Conservation (phyloP, 2,888 invertebrate species). For the Thysanoteuthis rhombus region DNA sequence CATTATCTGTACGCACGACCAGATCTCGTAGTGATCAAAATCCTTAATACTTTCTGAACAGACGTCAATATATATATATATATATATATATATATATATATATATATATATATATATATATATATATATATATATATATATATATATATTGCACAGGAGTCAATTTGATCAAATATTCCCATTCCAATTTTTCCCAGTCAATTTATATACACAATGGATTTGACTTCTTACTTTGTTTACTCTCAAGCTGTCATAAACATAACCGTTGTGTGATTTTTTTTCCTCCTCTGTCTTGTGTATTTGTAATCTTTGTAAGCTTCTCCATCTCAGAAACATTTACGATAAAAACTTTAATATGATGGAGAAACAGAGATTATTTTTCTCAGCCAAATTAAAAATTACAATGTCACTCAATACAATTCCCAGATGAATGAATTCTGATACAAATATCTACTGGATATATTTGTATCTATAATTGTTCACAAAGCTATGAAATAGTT, state of each 20-base stretch:
- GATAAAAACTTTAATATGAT: neutral
- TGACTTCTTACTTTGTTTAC: neutral
- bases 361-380: too few relatives aligned
- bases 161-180: neutral
- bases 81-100: too few relatives aligned
- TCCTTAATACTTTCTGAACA: too few relatives aligned
- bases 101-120: conserved; percentile 12
- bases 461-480: too few relatives aligned
- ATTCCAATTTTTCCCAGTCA: neutral
- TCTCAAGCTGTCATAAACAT: neutral
- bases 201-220: neutral
- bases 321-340: neutral
- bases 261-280: neutral
- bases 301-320: neutral
- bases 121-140: neutral
- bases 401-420: neutral
- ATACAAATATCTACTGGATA: too few relatives aligned
- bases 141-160: too few relatives aligned
- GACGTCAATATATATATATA: too few relatives aligned
- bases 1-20: too few relatives aligned
- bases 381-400: neutral
- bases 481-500: too few relatives aligned
- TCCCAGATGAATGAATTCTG: neutral
- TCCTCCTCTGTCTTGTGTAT: neutral
- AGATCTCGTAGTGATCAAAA: too few relatives aligned